Conservation (phyloP, 2,797 vertebrate species). For the Rousettus madagascariensis region DNA sequence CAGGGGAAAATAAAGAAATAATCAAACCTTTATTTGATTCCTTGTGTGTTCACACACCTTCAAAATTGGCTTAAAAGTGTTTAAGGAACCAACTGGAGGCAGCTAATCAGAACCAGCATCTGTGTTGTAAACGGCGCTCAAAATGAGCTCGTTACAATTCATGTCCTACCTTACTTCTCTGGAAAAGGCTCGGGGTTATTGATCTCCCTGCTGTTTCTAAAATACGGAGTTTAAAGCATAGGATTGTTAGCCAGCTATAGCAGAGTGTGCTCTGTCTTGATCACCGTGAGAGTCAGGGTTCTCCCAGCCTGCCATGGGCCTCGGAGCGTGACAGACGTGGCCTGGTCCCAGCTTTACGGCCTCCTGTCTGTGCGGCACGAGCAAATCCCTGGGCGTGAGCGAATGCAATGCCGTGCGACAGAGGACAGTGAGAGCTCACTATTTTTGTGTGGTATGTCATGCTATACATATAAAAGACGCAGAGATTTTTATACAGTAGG, state of each 20-base stretch:
- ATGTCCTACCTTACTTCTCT: neutral
- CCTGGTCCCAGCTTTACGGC: neutral
- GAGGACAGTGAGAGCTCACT: rapidly evolving
- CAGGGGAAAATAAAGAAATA: slow-evolving; percentile 70
- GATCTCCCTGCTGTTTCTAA: neutral
- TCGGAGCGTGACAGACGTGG: rapidly evolving
- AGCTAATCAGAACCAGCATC: neutral
- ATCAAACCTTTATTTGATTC: slow-evolving; percentile 68
- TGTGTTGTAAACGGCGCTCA: neutral
- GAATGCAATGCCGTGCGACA: neutral
- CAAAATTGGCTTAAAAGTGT: slow-evolving; percentile 45
- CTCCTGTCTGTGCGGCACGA: rapidly evolving
- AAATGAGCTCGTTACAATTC: neutral
- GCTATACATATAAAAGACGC: neutral
- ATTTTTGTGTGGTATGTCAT: rapidly evolving
- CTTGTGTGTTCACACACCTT: slow-evolving; percentile 48
- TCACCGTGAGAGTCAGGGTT: neutral
- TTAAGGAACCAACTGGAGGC: neutral
- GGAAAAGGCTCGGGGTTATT: neutral
- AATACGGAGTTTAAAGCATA: neutral
- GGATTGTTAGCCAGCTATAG: neutral
- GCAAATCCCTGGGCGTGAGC: neutral
- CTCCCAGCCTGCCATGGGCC: rapidly evolving
- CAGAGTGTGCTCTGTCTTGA: neutral
- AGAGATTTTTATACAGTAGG: rapidly evolving